Conservation (phyloP, 2,888 invertebrate species). For the Stegana nigrithorax region DNA sequence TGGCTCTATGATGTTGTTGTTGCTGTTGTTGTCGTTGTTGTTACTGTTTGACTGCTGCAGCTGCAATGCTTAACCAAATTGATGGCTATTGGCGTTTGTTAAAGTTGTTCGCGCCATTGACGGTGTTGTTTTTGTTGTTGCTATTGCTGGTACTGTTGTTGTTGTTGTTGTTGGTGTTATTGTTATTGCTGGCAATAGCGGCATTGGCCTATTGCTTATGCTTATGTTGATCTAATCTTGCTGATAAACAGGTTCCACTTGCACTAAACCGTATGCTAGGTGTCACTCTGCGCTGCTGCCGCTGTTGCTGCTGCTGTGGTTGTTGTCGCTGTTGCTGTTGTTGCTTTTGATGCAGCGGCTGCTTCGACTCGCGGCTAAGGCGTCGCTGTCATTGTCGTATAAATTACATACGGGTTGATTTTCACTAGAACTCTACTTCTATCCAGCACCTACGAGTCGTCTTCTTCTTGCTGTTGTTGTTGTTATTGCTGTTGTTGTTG, state of each 20-base stretch:
- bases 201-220: constrained; percentile 2
- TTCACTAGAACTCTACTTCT: constrained; percentile 7
- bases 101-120: constrained; percentile 26
- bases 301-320: neutral
- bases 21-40: constrained; percentile 16
- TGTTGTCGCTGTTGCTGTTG: neutral
- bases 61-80: constrained; percentile 31
- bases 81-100: constrained; percentile 26
- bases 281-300: neutral
- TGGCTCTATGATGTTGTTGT: constrained; percentile 35
- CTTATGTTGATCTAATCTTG: constrained; percentile 50
- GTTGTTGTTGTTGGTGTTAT: constrained; percentile 14
- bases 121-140: constrained; percentile 16
- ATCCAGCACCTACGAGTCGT: too few relatives aligned
- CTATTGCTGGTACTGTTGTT: neutral
- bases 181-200: too few relatives aligned
- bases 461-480: neutral
- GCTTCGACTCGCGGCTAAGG: neutral
- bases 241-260: constrained; percentile 53
- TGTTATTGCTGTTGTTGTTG: neutral
- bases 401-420: constrained; percentile 52
- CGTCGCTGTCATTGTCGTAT: constrained; percentile 36
- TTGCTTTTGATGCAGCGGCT: neutral
- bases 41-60: constrained; percentile 39
- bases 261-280: constrained; percentile 4